A percentile compares a stretch with the other conserved stretches of the same genome.
Evolutionary conservation across 2,797 vertebrate species (phyloP).

Genomic region (Florisuga fusca): DNA sequence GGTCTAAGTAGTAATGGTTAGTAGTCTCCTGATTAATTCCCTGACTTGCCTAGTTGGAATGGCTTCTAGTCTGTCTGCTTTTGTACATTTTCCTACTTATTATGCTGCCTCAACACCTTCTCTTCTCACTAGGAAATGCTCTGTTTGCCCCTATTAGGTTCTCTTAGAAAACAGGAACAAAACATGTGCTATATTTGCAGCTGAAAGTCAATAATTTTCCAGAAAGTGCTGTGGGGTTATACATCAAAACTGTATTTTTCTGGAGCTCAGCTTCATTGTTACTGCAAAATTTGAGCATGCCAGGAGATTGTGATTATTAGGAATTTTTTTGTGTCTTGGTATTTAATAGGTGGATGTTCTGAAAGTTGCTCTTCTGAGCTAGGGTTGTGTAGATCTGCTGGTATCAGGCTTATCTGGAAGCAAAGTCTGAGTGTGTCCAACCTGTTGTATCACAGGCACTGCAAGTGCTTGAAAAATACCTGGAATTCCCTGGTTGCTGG

Average conservation of each 20-base stretch:
- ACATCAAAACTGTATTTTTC: not conserved
- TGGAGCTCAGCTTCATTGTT: not conserved
- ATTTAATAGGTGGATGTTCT: not conserved
- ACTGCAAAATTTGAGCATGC: not conserved
- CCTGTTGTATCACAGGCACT: not conserved
- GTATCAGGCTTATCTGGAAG: not conserved
- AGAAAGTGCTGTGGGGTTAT: not conserved
- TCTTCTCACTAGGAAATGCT: not conserved
- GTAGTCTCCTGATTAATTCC: not conserved
- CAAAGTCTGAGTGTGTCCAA: not conserved
- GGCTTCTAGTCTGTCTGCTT: not conserved
- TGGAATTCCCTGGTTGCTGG: not conserved
- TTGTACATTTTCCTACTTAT: not conserved
- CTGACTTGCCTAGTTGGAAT: not conserved
- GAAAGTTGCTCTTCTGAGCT: not conserved
- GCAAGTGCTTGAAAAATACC: rapidly evolving
- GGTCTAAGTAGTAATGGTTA: too few species aligned
- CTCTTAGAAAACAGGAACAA: not conserved
- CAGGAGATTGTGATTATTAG: not conserved
- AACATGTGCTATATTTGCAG: not conserved
- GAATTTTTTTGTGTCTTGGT: not conserved
- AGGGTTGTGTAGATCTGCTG: not conserved
- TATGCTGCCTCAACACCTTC: not conserved
- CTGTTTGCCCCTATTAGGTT: not conserved
- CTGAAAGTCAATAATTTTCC: not conserved